Conservation (phyloP, 2,797 vertebrate genomes). For the Poecilia wingei region DNA sequence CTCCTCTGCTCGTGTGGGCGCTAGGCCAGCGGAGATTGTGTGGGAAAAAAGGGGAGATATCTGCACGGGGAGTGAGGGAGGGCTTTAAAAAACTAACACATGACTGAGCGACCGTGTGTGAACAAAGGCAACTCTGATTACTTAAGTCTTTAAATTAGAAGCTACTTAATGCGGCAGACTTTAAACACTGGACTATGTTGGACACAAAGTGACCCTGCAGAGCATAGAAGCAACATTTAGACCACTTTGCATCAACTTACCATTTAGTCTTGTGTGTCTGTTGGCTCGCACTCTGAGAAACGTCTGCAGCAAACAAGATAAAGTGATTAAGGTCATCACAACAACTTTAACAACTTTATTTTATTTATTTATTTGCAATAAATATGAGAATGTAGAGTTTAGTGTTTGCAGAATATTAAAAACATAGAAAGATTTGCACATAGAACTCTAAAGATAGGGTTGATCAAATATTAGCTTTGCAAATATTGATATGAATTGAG, state of each 20-base stretch:
- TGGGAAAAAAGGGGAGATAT: constrained; percentile 55
- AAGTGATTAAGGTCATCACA: background rate
- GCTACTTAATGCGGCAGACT: constrained; percentile 6
- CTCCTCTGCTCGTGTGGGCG: constrained; percentile 85
- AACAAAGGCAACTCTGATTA: constrained; percentile 38
- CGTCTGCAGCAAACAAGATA: constrained; percentile 79
- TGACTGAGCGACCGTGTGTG: constrained; percentile 34
- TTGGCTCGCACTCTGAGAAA: constrained; percentile 95
- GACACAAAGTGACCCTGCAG: constrained; percentile 28
- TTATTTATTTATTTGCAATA: background rate
- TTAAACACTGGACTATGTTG: constrained; percentile 6
- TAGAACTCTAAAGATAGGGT: background rate
- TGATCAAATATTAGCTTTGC: background rate
- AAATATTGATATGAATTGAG: background rate
- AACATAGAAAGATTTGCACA: background rate
- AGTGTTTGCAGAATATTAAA: background rate
- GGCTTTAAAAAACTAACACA: constrained; percentile 38
- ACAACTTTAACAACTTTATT: background rate
- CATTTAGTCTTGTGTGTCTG: constrained; percentile 95
- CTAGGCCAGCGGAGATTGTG: constrained; percentile 75
- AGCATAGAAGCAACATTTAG: constrained; percentile 33
- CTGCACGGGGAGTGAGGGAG: constrained; percentile 32
- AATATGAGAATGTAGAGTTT: background rate
- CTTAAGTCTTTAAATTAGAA: constrained; percentile 5
- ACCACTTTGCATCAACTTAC: constrained; percentile 75